Conservation (phyloP, 2,797 vertebrate genomes). For the Rhynchotus rufescens region DNA sequence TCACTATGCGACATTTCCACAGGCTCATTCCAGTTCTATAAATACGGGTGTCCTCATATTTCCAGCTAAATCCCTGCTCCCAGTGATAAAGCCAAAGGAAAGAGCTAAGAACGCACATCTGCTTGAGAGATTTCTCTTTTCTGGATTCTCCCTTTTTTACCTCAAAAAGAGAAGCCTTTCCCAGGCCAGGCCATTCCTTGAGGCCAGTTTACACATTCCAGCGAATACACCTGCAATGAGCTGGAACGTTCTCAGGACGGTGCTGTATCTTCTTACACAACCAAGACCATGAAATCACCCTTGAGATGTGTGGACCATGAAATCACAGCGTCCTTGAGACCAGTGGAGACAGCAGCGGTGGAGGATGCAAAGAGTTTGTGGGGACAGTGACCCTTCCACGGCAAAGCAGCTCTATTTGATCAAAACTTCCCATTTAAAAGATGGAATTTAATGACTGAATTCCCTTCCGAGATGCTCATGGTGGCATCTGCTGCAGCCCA, state of each 20-base stretch:
- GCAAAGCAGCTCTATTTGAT: not conserved
- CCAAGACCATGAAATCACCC: accelerated
- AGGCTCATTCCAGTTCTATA: not conserved
- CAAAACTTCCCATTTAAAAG: not conserved
- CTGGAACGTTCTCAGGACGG: not conserved
- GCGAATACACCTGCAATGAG: not conserved
- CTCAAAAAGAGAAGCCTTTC: not conserved
- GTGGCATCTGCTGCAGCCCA: not conserved
- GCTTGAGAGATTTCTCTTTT: not conserved
- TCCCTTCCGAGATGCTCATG: accelerated
- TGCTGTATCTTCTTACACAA: not conserved
- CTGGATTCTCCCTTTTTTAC: not conserved
- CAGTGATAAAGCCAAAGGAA: not conserved
- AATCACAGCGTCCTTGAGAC: not conserved
- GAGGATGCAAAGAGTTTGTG: not conserved
- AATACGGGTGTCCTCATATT: not conserved
- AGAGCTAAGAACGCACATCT: not conserved
- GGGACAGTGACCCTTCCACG: accelerated
- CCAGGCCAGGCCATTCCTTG: not conserved
- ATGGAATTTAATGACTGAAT: too few species aligned
- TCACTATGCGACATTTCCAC: not conserved
- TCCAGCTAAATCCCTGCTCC: not conserved
- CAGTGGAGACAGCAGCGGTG: too few species aligned
- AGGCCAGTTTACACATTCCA: not conserved
- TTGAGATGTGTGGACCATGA: too few species aligned